Evolutionary conservation across 2,113 vertebrate genomes (phyloP), one percentile per base, ranked within the genome.

Genomic region (Elgaria multicarinata): DNA sequence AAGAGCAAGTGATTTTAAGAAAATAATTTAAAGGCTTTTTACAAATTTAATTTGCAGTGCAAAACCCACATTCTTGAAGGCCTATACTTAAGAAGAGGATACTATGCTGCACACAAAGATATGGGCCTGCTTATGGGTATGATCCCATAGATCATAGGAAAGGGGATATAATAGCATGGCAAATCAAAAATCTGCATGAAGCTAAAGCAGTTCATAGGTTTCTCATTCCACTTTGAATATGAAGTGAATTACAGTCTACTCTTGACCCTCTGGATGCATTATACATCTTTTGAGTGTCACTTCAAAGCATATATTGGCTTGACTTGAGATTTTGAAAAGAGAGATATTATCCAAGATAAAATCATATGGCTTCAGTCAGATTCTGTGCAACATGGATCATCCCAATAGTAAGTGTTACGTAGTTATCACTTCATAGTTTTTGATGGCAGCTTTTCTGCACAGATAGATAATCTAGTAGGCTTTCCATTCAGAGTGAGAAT

Each of bases 1-100:
- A 93, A 86, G 83, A 79, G 77, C 76, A 90, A 86, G 67, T 58
- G 64, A 80, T 92, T 83, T 94, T 92, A 64, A 87, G 75, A 84
- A 90, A 71, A 50, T 89, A 36, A 18, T 55, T 64, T 84, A 55
- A 92, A 1, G 2, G 36, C 24, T 62, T 16, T 42, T 62, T 24
- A 74, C 46, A 75, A 86, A 62, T 87, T 39, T 80, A 86, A 88
- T 64, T 44, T 72, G 8, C 71, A 14, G 18, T 69, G 89, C 53
- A 71, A 50, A 36, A 14, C 75, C 36, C 72, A 82, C 0, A 7
- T 28, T 58, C 64, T 18, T 62, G 44, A 31, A 83, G 33, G 53
- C 3, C 42, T 26, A 7, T 58, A 55, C 50, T 86, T 58, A 75
- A 75, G 24, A 53, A 50, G 0, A 1, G 50, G 28, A 7, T 44